Base-by-base conservation (phyloP, 2,888 invertebrate genomes). In the Hedychridium roseum region DNA sequence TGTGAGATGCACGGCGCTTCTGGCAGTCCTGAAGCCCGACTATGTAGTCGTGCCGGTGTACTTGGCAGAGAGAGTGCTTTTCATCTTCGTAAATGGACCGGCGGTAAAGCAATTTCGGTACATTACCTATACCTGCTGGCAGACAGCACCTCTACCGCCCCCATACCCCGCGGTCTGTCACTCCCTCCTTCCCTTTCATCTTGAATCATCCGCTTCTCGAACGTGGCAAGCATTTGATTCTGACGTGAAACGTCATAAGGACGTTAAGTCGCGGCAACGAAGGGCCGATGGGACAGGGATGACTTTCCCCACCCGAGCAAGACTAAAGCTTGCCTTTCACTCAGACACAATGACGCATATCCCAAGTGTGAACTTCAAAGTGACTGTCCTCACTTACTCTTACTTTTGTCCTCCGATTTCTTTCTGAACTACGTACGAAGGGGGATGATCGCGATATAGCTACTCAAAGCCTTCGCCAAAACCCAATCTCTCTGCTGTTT, bases 61-160 rank as follows among this genome's bases (percentile, higher is more conserved):
- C 72, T 74, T 74, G 72, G 71, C 73, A 73, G 68, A 73, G n/a
- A n/a, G 71, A 73, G 74, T 74, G 74, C 74, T 75, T 75, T 75
- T 74, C 74, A 74, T 74, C 73, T 74, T 65, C 66, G 73, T 74
- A 74, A 74, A 74, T 74, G 74, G 74, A 72, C 73, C 73, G 73
- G 66, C 68, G 68, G 72, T 74, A 74, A 74, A 75, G 74, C 74
- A 74, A 75, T 75, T 75, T 74, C 69, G 71, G 71, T 74, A 71
- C 74, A 74, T 74, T 73, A 73, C 71, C 73, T 71, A 72, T 74
- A 74, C 70, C 64, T 68, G 53, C 66, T 62, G 43, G n/a, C n/a
- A n/a, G n/a, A n/a, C 54, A 54, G 42, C 53, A 48, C 50, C 49
- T 39, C 43, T 40, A 32, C 36, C 56, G 34, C 51, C 50, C 30